These are phyloP conservation scores for Alviniconcha strummeri DNA, from an alignment of 2,888 invertebrate species.

Conservation along the genomic window DNA sequence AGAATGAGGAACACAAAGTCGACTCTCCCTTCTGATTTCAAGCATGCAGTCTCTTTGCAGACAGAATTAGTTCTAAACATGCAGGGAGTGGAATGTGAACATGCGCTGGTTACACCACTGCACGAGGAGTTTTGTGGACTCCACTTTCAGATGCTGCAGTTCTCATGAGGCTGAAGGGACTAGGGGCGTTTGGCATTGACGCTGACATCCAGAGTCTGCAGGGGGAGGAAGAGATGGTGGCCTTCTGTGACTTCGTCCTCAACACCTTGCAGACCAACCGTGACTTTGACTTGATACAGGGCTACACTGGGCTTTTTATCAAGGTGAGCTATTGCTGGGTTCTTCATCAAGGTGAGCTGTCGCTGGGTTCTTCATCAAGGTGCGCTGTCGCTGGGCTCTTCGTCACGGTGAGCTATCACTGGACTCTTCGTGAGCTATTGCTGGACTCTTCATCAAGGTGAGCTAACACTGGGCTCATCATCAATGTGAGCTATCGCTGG, in stretches of 20 bases:
- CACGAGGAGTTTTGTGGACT: no score
- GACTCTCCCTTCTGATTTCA: no score
- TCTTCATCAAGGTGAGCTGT: background rate
- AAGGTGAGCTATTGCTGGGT: constrained; percentile 76
- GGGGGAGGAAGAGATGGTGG: constrained; percentile 84
- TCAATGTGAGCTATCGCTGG: constrained; percentile 76
- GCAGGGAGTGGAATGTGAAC: no score
- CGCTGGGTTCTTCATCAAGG: background rate
- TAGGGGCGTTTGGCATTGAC: constrained; percentile 90
- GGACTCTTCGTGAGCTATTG: background rate
- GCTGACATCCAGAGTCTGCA: constrained; percentile 88
- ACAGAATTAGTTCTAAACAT: no score
- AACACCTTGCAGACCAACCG: constrained; percentile 83
- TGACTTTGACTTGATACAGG: constrained; percentile 92
- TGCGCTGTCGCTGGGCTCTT: background rate
- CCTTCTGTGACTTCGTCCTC: constrained; percentile 85
- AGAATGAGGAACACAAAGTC: no score
- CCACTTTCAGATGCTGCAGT: constrained; percentile 73
- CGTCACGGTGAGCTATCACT: background rate
- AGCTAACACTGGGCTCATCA: no score
- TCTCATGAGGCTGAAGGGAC: constrained; percentile 80
- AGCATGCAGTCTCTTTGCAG: no score
- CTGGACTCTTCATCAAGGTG: no score
- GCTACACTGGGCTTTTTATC: constrained; percentile 91
- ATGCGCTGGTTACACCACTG: no score